A percentile compares a stretch with the other conserved stretches of the same genome.
These are phyloP conservation scores for Dexiosoma caninum DNA, from an alignment of 2,888 invertebrate species.

Conservation along the genomic window DNA sequence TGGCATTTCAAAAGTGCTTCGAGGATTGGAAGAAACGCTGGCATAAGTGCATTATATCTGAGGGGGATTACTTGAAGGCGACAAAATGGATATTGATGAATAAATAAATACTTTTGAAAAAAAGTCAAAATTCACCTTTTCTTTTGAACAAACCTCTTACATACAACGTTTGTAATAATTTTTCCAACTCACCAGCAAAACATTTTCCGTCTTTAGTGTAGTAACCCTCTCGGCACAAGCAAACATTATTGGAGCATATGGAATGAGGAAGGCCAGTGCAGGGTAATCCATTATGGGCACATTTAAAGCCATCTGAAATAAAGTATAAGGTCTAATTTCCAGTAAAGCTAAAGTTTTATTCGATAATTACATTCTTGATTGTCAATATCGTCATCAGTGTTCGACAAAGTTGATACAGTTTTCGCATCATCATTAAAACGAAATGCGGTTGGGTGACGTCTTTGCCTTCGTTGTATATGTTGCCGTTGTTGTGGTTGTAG, in stretches of 20 bases:
- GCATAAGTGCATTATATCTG: too few relatives aligned
- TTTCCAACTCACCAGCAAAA: slow-evolving; percentile 74
- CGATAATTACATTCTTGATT: slow-evolving; percentile 71
- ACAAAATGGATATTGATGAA: too few relatives aligned
- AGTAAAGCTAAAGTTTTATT: not conserved
- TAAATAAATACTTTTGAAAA: too few relatives aligned
- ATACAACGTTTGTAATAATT: too few relatives aligned
- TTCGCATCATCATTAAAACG: slow-evolving; percentile 73
- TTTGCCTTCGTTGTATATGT: slow-evolving; percentile 18
- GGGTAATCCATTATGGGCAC: slow-evolving; percentile 71
- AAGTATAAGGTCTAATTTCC: not conserved
- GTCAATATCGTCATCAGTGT: slow-evolving; percentile 73
- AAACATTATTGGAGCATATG: slow-evolving; percentile 73
- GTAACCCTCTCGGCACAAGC: slow-evolving; percentile 74
- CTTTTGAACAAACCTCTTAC: too few relatives aligned
- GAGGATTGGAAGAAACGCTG: too few relatives aligned
- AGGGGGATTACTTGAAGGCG: too few relatives aligned
- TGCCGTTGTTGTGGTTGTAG: too few relatives aligned
- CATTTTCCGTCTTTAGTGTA: slow-evolving; percentile 73
- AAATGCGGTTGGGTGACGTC: slow-evolving; percentile 67
- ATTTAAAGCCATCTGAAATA: slow-evolving; percentile 71
- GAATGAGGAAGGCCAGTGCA: slow-evolving; percentile 75
- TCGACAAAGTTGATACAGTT: slow-evolving; percentile 74
- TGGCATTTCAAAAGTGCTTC: too few relatives aligned
- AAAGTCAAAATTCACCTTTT: too few relatives aligned